phyloP scores from a whole-genome alignment of 2,113 vertebrate species.

The Vombatus ursinus region DNA sequence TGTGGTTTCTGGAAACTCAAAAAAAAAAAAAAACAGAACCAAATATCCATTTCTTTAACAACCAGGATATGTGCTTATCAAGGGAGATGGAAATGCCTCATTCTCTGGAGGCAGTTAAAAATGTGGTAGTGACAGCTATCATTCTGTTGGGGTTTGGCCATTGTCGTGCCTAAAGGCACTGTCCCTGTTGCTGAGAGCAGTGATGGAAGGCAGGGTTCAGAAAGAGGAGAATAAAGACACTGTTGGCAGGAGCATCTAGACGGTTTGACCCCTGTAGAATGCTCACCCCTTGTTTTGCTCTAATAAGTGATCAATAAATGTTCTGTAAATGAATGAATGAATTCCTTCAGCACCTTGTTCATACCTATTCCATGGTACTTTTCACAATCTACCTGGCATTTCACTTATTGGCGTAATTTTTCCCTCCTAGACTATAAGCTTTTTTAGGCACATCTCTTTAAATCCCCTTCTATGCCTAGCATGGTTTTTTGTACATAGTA shows the following conservation, averaged over 20 bases:
- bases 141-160: slow-evolving; percentile 5
- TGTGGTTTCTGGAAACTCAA: slow-evolving; percentile 46
- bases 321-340: not conserved
- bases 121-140: slow-evolving; percentile 46
- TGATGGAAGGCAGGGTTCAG: not conserved
- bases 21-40: slow-evolving; percentile 52
- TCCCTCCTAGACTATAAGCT: not conserved
- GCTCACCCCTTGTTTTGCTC: not conserved
- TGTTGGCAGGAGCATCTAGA: not conserved
- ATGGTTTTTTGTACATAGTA: not conserved
- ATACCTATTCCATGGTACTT: not conserved
- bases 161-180: slow-evolving; percentile 16
- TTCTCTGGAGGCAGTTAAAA: slow-evolving; percentile 55
- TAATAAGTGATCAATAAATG: not conserved
- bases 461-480: not conserved
- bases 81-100: slow-evolving; percentile 28
- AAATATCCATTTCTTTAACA: slow-evolving; percentile 31
- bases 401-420: not conserved
- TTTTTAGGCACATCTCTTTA: not conserved
- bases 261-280: not conserved
- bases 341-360: not conserved
- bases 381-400: not conserved
- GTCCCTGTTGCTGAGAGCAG: slow-evolving; percentile 10
- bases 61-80: not conserved
- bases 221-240: slow-evolving; percentile 6